A percentile compares a stretch with the other conserved stretches of the same genome.
Evolutionary conservation across 1,140 invertebrate genomes (phyloP).

Genomic region (Lepidostoma basale): DNA sequence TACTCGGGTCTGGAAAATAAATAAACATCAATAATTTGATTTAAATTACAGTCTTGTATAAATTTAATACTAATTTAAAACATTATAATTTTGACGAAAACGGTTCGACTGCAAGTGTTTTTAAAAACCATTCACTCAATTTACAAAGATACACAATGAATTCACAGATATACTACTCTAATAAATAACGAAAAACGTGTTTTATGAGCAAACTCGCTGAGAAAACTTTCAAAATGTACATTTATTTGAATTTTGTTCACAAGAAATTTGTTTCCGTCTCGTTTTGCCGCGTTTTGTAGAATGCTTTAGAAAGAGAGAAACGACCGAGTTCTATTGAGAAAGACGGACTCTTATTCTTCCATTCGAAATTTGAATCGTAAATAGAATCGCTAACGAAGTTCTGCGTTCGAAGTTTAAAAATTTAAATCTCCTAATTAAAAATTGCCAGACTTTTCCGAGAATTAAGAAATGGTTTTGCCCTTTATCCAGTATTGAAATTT

Average conservation of each 20-base stretch:
- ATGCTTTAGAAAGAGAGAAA: not conserved
- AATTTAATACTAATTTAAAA: too few relatives aligned
- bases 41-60: too few relatives aligned
- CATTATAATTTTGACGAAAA: too few relatives aligned
- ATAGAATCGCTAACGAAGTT: constrained; percentile 34
- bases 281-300: not conserved
- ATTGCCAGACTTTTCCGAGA: not conserved
- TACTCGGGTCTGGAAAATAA: too few relatives aligned
- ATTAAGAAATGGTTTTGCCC: not conserved
- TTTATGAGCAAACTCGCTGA: too few relatives aligned
- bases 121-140: too few relatives aligned
- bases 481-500: too few relatives aligned
- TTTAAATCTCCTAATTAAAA: constrained; percentile 32
- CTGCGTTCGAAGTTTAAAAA: constrained; percentile 16
- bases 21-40: too few relatives aligned
- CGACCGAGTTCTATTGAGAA: not conserved
- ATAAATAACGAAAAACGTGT: too few relatives aligned
- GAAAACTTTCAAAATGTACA: not conserved
- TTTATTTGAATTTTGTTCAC: constrained; percentile 11
- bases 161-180: too few relatives aligned
- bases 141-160: too few relatives aligned
- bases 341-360: constrained; percentile 6
- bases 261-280: not conserved
- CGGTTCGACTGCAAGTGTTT: too few relatives aligned
- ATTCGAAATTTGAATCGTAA: constrained; percentile 22